Conservation (phyloP, 1,140 invertebrate genomes). For the Drosophila rhopaloa region DNA sequence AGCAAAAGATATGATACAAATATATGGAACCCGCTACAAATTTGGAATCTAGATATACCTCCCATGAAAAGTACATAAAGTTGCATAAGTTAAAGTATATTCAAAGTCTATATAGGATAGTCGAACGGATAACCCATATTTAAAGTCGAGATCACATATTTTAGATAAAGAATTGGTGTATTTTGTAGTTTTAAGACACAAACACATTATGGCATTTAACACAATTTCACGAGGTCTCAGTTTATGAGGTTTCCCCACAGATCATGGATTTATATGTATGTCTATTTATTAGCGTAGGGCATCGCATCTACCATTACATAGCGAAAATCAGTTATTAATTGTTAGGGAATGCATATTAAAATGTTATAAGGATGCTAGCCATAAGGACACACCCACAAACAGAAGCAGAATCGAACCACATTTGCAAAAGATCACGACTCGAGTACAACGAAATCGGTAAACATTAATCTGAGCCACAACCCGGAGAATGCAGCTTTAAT, state of each 20-base stretch:
- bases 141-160: slow-evolving; percentile 58
- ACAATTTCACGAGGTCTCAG: slow-evolving; percentile 60
- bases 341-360: slow-evolving; percentile 31
- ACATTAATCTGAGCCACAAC: slow-evolving; percentile 30
- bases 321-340: slow-evolving; percentile 39
- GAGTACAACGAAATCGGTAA: slow-evolving; percentile 70
- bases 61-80: slow-evolving; percentile 65
- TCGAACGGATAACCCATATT: slow-evolving; percentile 23
- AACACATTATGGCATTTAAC: slow-evolving; percentile 10
- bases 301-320: slow-evolving; percentile 34
- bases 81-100: slow-evolving; percentile 67
- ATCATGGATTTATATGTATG: slow-evolving; percentile 61
- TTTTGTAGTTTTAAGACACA: slow-evolving; percentile 60
- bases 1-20: slow-evolving; percentile 60
- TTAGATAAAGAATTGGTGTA: slow-evolving; percentile 73
- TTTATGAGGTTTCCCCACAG: slow-evolving; percentile 74
- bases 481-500: slow-evolving; percentile 47
- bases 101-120: slow-evolving; percentile 70
- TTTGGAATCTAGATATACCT: slow-evolving; percentile 83
- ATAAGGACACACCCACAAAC: slow-evolving; percentile 37
- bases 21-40: slow-evolving; percentile 81
- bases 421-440: slow-evolving; percentile 22
- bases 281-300: slow-evolving; percentile 41
- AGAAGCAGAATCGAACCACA: slow-evolving; percentile 38
- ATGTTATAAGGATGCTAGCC: slow-evolving; percentile 46